Conservation (phyloP, 2,888 invertebrate genomes). For the Lomographa bimaculata region DNA sequence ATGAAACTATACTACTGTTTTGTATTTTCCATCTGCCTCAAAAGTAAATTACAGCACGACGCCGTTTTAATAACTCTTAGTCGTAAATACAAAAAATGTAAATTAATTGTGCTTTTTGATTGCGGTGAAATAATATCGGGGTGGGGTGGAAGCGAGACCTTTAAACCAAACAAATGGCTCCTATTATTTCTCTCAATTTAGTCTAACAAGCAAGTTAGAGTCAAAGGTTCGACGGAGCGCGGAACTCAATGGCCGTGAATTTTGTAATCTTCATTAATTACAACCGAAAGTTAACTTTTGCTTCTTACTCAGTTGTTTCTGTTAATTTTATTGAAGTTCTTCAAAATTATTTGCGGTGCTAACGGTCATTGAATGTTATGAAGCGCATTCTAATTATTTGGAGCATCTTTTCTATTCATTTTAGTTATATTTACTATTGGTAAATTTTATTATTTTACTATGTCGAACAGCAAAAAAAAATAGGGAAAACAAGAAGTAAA, state of each 20-base stretch:
- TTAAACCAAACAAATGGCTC: conserved; percentile 79
- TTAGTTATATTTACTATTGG: too few relatives aligned
- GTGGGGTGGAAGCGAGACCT: conserved; percentile 58
- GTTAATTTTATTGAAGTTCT: conserved; percentile 50
- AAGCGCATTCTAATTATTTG: neutral
- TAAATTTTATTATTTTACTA: too few relatives aligned
- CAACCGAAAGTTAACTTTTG: conserved; percentile 68
- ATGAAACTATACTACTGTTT: too few relatives aligned
- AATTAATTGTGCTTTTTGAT: conserved; percentile 43
- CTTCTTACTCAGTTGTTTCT: conserved; percentile 57
- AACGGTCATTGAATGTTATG: conserved; percentile 12
- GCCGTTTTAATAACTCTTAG: conserved; percentile 14
- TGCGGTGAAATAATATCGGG: conserved; percentile 58
- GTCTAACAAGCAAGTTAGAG: conserved; percentile 78
- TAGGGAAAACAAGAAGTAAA: too few relatives aligned
- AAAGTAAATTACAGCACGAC: conserved; percentile 1
- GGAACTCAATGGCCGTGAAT: conserved; percentile 81
- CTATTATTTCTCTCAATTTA: conserved; percentile 83
- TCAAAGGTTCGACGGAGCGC: conserved; percentile 78
- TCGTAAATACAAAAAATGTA: conserved; percentile 15
- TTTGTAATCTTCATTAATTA: conserved; percentile 83
- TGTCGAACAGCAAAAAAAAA: too few relatives aligned
- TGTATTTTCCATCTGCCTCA: neutral
- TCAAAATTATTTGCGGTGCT: conserved; percentile 22
- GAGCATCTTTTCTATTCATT: too few relatives aligned